phyloP scores from a whole-genome alignment of 2,113 vertebrate species.

The Poecilia latipinna region DNA sequence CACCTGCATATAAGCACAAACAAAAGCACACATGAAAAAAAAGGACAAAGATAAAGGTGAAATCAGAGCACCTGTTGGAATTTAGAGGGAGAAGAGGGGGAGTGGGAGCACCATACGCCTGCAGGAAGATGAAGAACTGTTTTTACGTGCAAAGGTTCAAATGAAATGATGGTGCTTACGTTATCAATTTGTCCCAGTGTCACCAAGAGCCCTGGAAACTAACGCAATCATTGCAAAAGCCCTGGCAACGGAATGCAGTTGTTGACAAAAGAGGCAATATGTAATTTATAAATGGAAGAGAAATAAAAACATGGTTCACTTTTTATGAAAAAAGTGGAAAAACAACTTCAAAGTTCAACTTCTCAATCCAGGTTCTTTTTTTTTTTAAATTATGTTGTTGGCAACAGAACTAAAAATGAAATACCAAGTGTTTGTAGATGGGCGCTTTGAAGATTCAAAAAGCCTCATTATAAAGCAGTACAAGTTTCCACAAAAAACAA shows the following conservation, averaged over 20 bases:
- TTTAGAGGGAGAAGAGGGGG: not conserved
- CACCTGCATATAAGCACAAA: constrained; percentile 80
- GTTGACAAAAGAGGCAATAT: not conserved
- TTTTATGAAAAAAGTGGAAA: not conserved
- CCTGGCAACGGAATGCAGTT: not conserved
- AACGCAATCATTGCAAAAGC: not conserved
- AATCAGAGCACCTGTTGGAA: not conserved
- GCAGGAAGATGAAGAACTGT: constrained; percentile 5
- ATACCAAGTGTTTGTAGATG: not conserved
- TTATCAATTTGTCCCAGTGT: constrained; percentile 14
- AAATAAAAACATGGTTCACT: not conserved
- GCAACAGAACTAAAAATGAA: not conserved
- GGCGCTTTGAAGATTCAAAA: not conserved
- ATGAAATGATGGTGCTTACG: constrained; percentile 20
- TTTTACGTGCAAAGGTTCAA: constrained; percentile 16
- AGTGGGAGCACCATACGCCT: constrained; percentile 1
- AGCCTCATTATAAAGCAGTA: not conserved
- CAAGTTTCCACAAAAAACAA: not conserved
- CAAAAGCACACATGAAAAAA: constrained; percentile 20
- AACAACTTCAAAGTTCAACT: not conserved
- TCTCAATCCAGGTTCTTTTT: not conserved
- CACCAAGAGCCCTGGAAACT: not conserved
- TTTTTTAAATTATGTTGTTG: not conserved
- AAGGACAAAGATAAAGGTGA: constrained; percentile 14
- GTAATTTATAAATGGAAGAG: too few relatives aligned